A percentile compares a stretch with the other conserved stretches of the same genome.
These are phyloP conservation scores for Oreotragus oreotragus DNA, from an alignment of 2,113 vertebrate species.

Conservation along the genomic window DNA sequence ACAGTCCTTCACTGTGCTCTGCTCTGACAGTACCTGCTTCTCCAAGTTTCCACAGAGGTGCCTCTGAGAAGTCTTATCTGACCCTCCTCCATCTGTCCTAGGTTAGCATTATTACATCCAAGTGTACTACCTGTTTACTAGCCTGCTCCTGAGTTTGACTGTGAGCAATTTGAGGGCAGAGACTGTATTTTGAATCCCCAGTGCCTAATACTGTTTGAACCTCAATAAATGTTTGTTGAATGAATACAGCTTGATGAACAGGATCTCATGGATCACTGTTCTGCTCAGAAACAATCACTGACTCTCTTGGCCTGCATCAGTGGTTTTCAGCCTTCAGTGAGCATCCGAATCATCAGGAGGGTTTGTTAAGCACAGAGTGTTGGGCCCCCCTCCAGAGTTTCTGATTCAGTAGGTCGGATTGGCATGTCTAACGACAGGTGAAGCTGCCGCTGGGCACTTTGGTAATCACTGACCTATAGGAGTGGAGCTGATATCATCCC, in stretches of 20 bases:
- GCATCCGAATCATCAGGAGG: not conserved
- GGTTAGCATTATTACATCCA: not conserved
- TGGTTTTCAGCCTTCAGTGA: not conserved
- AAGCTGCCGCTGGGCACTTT: not conserved
- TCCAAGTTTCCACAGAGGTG: not conserved
- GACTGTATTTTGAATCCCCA: not conserved
- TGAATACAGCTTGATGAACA: not conserved
- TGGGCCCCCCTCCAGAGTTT: not conserved
- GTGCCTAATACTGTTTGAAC: not conserved
- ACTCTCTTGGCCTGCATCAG: not conserved
- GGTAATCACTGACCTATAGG: not conserved
- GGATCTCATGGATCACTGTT: not conserved
- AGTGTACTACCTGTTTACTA: not conserved
- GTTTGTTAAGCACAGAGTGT: not conserved
- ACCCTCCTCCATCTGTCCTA: not conserved
- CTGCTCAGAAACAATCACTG: not conserved
- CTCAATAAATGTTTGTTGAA: not conserved
- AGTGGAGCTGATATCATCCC: not conserved
- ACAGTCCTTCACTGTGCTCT: not conserved
- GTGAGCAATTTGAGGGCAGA: not conserved
- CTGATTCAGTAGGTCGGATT: not conserved
- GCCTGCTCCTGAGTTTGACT: not conserved
- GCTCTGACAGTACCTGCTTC: not conserved
- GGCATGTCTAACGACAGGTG: not conserved
- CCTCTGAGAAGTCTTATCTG: not conserved